A percentile compares a stretch with the other conserved stretches of the same genome.
These are phyloP conservation scores for Archocentrus centrarchus DNA, from an alignment of 2,113 vertebrate genomes.

Conservation along the genomic window DNA sequence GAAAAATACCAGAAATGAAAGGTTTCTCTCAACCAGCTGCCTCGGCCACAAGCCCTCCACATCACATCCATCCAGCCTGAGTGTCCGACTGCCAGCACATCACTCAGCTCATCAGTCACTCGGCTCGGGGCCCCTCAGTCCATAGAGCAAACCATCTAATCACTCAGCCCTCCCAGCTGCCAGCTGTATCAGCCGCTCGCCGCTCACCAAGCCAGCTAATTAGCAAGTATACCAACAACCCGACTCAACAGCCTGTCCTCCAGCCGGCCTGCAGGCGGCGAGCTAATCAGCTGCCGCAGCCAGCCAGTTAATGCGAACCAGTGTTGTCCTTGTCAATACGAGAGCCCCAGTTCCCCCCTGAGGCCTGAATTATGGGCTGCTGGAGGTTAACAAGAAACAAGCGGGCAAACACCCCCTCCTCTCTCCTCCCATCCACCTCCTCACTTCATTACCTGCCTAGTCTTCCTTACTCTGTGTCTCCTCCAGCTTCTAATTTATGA, in stretches of 20 bases:
- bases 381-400: conserved; percentile 66
- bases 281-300: conserved; percentile 35
- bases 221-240: neutral
- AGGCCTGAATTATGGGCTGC: conserved; percentile 60
- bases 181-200: neutral
- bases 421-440: conserved; percentile 28
- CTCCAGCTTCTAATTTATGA: conserved; percentile 57
- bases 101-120: neutral
- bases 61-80: neutral
- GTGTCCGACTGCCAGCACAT: neutral
- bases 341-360: neutral
- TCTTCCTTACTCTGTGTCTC: conserved; percentile 47
- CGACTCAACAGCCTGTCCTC: neutral
- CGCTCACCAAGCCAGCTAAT: conserved; percentile 15
- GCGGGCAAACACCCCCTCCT: conserved; percentile 36
- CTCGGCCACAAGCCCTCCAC: neutral
- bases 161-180: neutral
- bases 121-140: neutral
- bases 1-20: neutral
- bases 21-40: neutral
- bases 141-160: neutral
- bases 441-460: conserved; percentile 69
- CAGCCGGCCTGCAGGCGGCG: conserved; percentile 30
- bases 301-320: conserved; percentile 33
- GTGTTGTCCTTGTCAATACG: conserved; percentile 10